Evolutionary conservation across 2,888 invertebrate species (phyloP).

Genomic region (Perizoma affinitatum): DNA sequence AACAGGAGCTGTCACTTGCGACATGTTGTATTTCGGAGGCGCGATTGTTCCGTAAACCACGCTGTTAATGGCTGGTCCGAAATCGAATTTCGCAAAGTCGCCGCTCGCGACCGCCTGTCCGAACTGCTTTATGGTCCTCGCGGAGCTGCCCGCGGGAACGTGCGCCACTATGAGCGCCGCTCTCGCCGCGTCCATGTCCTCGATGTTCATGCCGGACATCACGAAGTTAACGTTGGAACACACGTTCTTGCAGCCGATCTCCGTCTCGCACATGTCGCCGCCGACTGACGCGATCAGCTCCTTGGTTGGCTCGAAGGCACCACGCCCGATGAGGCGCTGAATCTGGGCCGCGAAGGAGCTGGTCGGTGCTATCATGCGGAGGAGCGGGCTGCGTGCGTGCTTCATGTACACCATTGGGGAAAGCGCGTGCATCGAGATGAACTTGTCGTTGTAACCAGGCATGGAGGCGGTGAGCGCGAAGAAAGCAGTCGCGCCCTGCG

Average conservation of each 20-base stretch:
- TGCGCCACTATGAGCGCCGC: slow-evolving; percentile 82
- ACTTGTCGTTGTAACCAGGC: slow-evolving; percentile 71
- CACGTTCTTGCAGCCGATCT: slow-evolving; percentile 71
- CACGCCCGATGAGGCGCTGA: slow-evolving; percentile 55
- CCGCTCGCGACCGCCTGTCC: slow-evolving; percentile 73
- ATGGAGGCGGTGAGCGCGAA: slow-evolving; percentile 63
- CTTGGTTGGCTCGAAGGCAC: slow-evolving; percentile 61
- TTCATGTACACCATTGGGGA: slow-evolving; percentile 77
- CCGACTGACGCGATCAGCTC: slow-evolving; percentile 61
- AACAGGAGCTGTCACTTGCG: slow-evolving; percentile 69
- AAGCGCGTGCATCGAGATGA: slow-evolving; percentile 69
- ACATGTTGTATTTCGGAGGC: slow-evolving; percentile 70
- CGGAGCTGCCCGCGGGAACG: slow-evolving; percentile 83
- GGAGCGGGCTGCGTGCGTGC: slow-evolving; percentile 68
- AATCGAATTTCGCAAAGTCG: slow-evolving; percentile 70
- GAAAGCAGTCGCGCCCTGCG: slow-evolving; percentile 65
- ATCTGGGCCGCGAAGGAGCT: slow-evolving; percentile 57
- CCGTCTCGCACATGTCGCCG: slow-evolving; percentile 63
- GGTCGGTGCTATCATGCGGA: slow-evolving; percentile 69
- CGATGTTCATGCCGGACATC: slow-evolving; percentile 84
- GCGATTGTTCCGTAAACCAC: slow-evolving; percentile 62
- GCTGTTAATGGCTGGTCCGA: slow-evolving; percentile 63
- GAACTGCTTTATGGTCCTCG: slow-evolving; percentile 81
- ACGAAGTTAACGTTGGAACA: slow-evolving; percentile 86
- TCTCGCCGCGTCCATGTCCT: slow-evolving; percentile 79